Conservation (phyloP, 2,797 vertebrate species). For the Glyptemys insculpta region DNA sequence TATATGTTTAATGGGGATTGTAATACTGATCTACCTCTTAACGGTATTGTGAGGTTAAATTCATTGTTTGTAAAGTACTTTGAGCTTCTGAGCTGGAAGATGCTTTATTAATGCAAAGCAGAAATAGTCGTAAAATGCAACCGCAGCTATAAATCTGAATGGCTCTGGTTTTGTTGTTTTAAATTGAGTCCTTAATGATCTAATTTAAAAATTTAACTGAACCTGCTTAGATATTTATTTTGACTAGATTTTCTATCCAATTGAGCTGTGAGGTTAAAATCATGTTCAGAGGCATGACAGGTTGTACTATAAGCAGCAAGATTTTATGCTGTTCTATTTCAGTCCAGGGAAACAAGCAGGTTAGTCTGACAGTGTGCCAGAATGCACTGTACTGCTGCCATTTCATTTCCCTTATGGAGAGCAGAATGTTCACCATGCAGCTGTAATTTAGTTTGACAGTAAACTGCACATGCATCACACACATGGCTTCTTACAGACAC, state of each 20-base stretch:
- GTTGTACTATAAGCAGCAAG: neutral
- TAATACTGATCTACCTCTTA: neutral
- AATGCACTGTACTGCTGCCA: neutral
- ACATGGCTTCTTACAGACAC: neutral
- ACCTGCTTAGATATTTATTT: neutral
- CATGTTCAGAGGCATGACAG: neutral
- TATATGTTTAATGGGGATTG: neutral
- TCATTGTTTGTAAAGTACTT: neutral
- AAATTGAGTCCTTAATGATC: neutral
- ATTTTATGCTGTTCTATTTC: neutral
- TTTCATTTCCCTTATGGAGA: neutral
- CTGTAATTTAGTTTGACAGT: conserved; percentile 1
- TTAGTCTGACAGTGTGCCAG: neutral
- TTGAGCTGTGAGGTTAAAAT: neutral
- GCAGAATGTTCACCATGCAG: neutral
- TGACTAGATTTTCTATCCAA: neutral
- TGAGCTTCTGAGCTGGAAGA: neutral
- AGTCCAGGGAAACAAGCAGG: neutral
- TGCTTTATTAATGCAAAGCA: neutral
- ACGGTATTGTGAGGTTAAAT: neutral
- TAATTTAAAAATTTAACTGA: neutral
- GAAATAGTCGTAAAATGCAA: neutral
- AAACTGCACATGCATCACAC: conserved; percentile 9
- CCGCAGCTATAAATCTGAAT: neutral
- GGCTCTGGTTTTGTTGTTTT: neutral